Conservation (phyloP, 1,140 invertebrate genomes). For the Halictus rubicundus region DNA sequence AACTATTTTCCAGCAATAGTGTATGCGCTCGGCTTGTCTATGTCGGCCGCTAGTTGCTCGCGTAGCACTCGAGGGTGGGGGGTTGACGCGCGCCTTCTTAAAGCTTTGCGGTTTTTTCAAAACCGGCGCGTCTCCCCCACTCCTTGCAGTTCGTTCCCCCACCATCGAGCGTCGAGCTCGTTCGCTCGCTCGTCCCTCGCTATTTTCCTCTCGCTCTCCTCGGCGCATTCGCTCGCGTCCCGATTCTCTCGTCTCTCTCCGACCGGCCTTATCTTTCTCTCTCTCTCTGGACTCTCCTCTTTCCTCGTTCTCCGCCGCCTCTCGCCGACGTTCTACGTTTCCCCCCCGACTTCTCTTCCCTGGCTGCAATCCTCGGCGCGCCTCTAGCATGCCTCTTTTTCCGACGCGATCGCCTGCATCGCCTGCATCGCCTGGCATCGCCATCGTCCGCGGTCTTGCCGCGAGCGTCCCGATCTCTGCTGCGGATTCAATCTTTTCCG, state of each 20-base stretch:
- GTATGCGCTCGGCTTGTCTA: conserved; percentile 70
- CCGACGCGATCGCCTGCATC: conserved; percentile 29
- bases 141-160: conserved; percentile 18
- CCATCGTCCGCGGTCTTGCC: background rate
- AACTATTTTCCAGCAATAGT: conserved; percentile 64
- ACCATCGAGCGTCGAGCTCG: conserved; percentile 17
- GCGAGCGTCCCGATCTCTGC: background rate
- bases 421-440: conserved; percentile 31
- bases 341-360: conserved; percentile 27
- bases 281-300: conserved; percentile 33
- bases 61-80: conserved; percentile 77
- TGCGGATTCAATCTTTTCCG: background rate
- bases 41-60: conserved; percentile 73
- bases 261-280: conserved; percentile 32
- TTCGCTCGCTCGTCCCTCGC: conserved; percentile 41
- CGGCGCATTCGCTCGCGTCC: conserved; percentile 48
- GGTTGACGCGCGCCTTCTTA: conserved; percentile 76
- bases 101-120: conserved; percentile 80
- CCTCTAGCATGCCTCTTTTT: conserved; percentile 32
- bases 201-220: conserved; percentile 31
- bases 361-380: background rate
- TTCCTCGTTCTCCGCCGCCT: conserved; percentile 34
- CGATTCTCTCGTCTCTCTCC: conserved; percentile 53
- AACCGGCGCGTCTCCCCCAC: conserved; percentile 72
- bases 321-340: conserved; percentile 30